Evolutionary conservation across 2,888 invertebrate genomes (phyloP).

Genomic region (Epirrhoe tristata): DNA sequence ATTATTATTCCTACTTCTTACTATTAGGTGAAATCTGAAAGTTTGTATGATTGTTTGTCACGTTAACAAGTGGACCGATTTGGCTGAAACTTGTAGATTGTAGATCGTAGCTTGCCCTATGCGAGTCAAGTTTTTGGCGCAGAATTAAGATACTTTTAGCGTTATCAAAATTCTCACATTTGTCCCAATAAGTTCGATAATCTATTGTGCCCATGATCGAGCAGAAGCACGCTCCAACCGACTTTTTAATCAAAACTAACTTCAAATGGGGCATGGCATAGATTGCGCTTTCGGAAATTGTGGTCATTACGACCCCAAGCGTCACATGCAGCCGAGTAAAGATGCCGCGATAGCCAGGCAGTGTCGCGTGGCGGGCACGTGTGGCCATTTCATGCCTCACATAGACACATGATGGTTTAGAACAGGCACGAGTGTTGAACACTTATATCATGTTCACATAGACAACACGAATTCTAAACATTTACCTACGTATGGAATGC

Average conservation of each 20-base stretch:
- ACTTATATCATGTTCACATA: no score
- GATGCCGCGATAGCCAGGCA: slow-evolving; percentile 62
- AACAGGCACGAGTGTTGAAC: background rate
- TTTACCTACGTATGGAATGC: no score
- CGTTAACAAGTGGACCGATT: no score
- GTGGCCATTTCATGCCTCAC: slow-evolving; percentile 55
- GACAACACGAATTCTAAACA: no score
- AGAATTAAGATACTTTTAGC: no score
- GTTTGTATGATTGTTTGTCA: no score
- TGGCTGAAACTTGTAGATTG: no score
- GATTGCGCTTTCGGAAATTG: slow-evolving; percentile 55
- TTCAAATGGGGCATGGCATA: slow-evolving; percentile 49
- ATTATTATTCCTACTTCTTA: no score
- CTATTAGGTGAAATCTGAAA: no score
- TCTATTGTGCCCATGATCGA: slow-evolving; percentile 31
- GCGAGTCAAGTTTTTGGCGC: no score
- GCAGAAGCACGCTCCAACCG: slow-evolving; percentile 12
- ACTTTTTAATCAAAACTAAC: slow-evolving; percentile 38
- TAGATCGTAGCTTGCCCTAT: no score
- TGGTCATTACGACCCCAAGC: slow-evolving; percentile 61
- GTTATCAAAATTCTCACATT: background rate
- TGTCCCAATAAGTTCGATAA: slow-evolving; percentile 4
- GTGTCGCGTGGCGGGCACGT: slow-evolving; percentile 73
- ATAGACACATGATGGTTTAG: background rate
- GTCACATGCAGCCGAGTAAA: slow-evolving; percentile 63